phyloP scores from a whole-genome alignment of 2,113 vertebrate species.

The Vimba vimba region DNA sequence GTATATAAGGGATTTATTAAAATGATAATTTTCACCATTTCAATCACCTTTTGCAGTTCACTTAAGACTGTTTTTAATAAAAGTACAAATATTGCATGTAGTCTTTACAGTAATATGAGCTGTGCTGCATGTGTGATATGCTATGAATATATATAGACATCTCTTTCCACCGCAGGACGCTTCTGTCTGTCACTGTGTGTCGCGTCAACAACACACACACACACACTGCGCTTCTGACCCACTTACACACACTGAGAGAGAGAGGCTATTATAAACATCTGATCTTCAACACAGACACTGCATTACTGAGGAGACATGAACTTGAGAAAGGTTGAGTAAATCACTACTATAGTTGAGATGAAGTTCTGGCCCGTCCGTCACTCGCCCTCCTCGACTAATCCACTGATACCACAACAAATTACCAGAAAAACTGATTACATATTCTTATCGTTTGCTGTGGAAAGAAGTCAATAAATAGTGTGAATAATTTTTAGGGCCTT shows the following conservation, averaged over 20 bases:
- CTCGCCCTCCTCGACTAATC: slow-evolving; percentile 20
- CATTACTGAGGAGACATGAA: background rate
- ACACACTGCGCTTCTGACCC: background rate
- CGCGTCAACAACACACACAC: background rate
- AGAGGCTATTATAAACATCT: slow-evolving; percentile 62
- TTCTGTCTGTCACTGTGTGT: background rate
- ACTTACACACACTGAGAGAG: background rate
- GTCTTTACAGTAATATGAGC: background rate
- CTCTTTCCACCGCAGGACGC: background rate
- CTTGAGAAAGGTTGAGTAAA: slow-evolving; percentile 79
- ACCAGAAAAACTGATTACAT: slow-evolving; percentile 42
- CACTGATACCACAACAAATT: slow-evolving; percentile 33
- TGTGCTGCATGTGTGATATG: background rate
- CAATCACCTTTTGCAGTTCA: background rate
- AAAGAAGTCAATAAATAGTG: slow-evolving; percentile 37
- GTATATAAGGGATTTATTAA: background rate
- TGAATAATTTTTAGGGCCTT: slow-evolving; percentile 38
- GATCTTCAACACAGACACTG: background rate
- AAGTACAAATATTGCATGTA: background rate
- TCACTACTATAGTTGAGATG: slow-evolving; percentile 70
- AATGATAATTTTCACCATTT: background rate
- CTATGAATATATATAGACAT: background rate
- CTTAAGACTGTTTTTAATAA: background rate
- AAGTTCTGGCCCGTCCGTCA: slow-evolving; percentile 85
- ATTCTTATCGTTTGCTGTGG: slow-evolving; percentile 29